Percentiles rank a stretch among this genome's conserved stretches.
These are phyloP conservation scores for Sminthurinus signatus DNA, from an alignment of 1,140 invertebrate species.

Conservation along the genomic window DNA sequence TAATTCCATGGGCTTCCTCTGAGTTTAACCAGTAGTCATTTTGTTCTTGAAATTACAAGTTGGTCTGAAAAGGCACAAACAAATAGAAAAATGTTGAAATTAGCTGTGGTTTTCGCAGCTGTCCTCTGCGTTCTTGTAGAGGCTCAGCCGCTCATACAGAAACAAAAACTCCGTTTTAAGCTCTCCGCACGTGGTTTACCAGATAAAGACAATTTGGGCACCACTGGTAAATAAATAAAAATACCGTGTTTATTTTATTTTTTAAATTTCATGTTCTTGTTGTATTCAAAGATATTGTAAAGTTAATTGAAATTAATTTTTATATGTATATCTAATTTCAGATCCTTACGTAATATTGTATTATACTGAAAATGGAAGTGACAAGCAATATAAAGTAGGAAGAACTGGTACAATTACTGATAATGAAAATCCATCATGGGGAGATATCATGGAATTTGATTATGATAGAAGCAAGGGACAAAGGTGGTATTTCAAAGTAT, in stretches of 20 bases:
- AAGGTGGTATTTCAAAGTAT: slow-evolving; percentile 25
- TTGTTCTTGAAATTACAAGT: too few relatives aligned
- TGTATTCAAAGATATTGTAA: too few relatives aligned
- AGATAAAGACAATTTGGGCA: slow-evolving; percentile 33
- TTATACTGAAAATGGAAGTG: slow-evolving; percentile 27
- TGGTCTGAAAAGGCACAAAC: too few relatives aligned
- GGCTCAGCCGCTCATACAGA: not conserved
- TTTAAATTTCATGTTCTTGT: not conserved
- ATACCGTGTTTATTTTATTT: not conserved
- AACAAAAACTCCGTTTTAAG: slow-evolving; percentile 8
- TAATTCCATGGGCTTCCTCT: too few relatives aligned
- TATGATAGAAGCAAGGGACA: slow-evolving; percentile 31
- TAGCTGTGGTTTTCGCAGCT: too few relatives aligned
- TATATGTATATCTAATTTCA: slow-evolving; percentile 2
- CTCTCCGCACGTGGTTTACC: slow-evolving; percentile 10
- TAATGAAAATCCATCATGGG: slow-evolving; percentile 29
- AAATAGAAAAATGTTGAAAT: too few relatives aligned
- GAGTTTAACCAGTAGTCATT: too few relatives aligned
- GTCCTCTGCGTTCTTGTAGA: too few relatives aligned
- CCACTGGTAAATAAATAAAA: slow-evolving; percentile 28
- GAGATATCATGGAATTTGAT: slow-evolving; percentile 34
- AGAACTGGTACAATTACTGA: slow-evolving; percentile 21
- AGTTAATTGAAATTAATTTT: not conserved
- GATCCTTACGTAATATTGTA: slow-evolving; percentile 31
- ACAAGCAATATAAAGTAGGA: slow-evolving; percentile 27